Evolutionary conservation across 2,888 invertebrate species (phyloP), one percentile per base, ranked within the genome.

Genomic region (Tachystola acroxantha): DNA sequence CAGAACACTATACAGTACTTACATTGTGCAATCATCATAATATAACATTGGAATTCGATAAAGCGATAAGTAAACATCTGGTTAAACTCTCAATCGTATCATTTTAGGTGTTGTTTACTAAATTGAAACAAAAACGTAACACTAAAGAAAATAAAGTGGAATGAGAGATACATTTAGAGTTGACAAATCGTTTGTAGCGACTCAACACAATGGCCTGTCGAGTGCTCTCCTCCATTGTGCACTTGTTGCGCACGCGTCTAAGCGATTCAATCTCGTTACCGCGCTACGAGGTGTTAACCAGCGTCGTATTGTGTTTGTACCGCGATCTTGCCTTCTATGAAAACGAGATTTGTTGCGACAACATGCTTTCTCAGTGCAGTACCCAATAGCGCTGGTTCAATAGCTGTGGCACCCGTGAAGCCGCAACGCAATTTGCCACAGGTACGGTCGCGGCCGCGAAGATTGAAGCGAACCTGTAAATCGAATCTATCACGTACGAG

Each of bases 381-480:
- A 48, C 36, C 36, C 41, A 46, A 48, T 46, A 55, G 53, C 50
- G 44, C 48, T 39, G 42, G 50, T 60, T 65, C 54, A 52, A 64
- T 66, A 53, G 59, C 60, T 64, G 64, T 61, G 66, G 75, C 64
- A 64, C 64, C 58, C 55, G 69, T 71, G 63, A 72, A 77, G 78
- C 79, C 79, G 60, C 80, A 84, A 76, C 53, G 68, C 65, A 81
- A 84, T 81, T 80, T 82, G 53, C 68, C 48, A 53, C 57, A 49
- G 49, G 64, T 61, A 53, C 57, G 60, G 67, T 64, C 62, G 69
- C 67, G 67, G 68, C 67, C 60, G 58, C 54, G 61, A 64, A 64
- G 70, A 80, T 82, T 77, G 72, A 72, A 75, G 67, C 60, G 58
- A 81, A 84, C 73, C 80, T 78, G 78, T 80, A 84, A 82, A 84